Percentiles rank a stretch among this genome's conserved stretches.
These are phyloP conservation scores for Naso thynnoides DNA, from an alignment of 2,797 vertebrate genomes.

Conservation along the genomic window DNA sequence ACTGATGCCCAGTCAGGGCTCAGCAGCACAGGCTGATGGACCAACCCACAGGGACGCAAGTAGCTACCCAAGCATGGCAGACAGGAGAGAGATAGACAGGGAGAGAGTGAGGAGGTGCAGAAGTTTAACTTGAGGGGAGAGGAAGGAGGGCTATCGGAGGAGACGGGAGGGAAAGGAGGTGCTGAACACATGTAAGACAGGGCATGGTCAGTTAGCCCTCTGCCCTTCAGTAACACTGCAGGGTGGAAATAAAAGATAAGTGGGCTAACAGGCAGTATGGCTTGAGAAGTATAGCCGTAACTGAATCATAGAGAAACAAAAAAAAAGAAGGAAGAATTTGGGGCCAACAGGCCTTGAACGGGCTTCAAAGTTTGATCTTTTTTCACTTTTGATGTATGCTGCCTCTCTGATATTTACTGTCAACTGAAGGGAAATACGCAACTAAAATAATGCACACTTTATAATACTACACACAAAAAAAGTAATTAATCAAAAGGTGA, in stretches of 20 bases:
- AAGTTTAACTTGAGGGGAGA: slow-evolving; percentile 30
- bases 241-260: slow-evolving; percentile 30
- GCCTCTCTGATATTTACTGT: background rate
- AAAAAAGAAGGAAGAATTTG: slow-evolving; percentile 10
- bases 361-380: too few species aligned
- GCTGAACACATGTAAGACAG: slow-evolving; percentile 65
- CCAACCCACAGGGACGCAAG: slow-evolving; percentile 56
- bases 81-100: slow-evolving; percentile 17
- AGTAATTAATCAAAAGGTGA: background rate
- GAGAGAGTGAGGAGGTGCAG: slow-evolving; percentile 8
- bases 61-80: slow-evolving; percentile 67
- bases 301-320: slow-evolving; percentile 1
- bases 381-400: too few species aligned
- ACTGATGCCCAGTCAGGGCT: slow-evolving; percentile 67
- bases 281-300: background rate
- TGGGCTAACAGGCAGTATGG: slow-evolving; percentile 14
- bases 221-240: slow-evolving; percentile 40
- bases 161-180: slow-evolving; percentile 39
- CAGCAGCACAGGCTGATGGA: slow-evolving; percentile 66
- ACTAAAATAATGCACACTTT: too few species aligned
- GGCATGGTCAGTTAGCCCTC: slow-evolving; percentile 73
- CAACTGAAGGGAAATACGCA: background rate
- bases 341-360: too few species aligned
- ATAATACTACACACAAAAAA: background rate
- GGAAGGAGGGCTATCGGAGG: slow-evolving; percentile 30